phyloP scores from a whole-genome alignment of 2,888 invertebrate species.

The Aporophyla nigra region DNA sequence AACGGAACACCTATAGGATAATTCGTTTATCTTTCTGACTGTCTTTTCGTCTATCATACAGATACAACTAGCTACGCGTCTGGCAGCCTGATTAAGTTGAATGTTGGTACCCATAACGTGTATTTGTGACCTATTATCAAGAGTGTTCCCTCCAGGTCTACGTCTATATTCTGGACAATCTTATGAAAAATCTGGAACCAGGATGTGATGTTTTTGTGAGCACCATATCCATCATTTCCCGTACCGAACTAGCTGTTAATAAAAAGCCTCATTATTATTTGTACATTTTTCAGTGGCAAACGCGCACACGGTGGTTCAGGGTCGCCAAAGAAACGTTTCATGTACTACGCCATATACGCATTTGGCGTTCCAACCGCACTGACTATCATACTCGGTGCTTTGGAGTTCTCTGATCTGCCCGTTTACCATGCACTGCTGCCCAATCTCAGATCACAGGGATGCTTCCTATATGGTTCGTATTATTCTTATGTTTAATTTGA shows the following conservation, averaged over 20 bases:
- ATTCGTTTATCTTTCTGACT: too few species aligned
- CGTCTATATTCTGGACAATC: background rate
- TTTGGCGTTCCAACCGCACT: conserved; percentile 82
- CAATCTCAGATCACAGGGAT: conserved; percentile 78
- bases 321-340: conserved; percentile 77
- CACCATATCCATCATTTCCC: background rate
- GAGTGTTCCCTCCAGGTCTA: too few species aligned
- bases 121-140: too few species aligned
- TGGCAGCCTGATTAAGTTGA: too few species aligned
- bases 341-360: conserved; percentile 82
- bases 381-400: conserved; percentile 76
- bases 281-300: conserved; percentile 80
- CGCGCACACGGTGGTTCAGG: conserved; percentile 77
- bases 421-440: conserved; percentile 75
- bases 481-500: background rate
- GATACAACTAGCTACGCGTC: too few species aligned
- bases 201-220: background rate
- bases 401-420: conserved; percentile 83
- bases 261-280: background rate
- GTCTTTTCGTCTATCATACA: too few species aligned
- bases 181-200: background rate
- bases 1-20: too few species aligned
- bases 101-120: too few species aligned
- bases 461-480: conserved; percentile 81
- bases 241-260: background rate